Evolutionary conservation across 2,888 invertebrate genomes (phyloP), one percentile per base, ranked within the genome.

Genomic region (Spodoptera picta): DNA sequence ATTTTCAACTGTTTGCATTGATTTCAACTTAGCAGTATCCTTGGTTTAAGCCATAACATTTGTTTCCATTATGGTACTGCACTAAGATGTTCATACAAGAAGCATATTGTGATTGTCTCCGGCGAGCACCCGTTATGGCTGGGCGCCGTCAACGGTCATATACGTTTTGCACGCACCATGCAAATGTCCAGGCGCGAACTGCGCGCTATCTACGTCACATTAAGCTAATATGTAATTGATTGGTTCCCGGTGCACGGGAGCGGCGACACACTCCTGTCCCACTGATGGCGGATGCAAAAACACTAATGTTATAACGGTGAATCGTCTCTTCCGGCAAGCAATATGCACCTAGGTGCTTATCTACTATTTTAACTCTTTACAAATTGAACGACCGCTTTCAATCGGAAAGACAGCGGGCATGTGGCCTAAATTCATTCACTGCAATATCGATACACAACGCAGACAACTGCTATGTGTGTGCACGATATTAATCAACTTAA

Each of bases 201-300:
- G 82, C 81, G 77, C 83, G 82, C 86, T 88, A 90, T 92, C 91
- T 88, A 83, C 89, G 88, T 89, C 86, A 89, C 92, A 93, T 93
- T 92, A 93, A 90, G 91, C 91, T 94, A 94, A 94, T 94, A 93
- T 89, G 90, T 91, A 93, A 92, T 93, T 93, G 92, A 94, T 93
- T 93, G 92, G 90, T 92, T 90, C 90, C 90, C 87, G 85, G 83
- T 88, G 87, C 79, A 84, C 87, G 87, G 85, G 87, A 88, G 87
- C 81, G 82, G 75, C 84, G 80, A 83, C 82, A 83, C 87, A 85
- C 89, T 90, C 88, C 89, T 91, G 90, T 92, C 90, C 91, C 90
- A 90, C 88, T 92, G 88, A 92, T 92, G 90, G 84, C 82, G 84
- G 83, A 88, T 90, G 90, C 90, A 92, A 93, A 93, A 93, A 92